A percentile compares a stretch with the other conserved stretches of the same genome.
Evolutionary conservation across 92 coral and sea anemone species (phyloP).

Genomic region (Ricordea florida): DNA sequence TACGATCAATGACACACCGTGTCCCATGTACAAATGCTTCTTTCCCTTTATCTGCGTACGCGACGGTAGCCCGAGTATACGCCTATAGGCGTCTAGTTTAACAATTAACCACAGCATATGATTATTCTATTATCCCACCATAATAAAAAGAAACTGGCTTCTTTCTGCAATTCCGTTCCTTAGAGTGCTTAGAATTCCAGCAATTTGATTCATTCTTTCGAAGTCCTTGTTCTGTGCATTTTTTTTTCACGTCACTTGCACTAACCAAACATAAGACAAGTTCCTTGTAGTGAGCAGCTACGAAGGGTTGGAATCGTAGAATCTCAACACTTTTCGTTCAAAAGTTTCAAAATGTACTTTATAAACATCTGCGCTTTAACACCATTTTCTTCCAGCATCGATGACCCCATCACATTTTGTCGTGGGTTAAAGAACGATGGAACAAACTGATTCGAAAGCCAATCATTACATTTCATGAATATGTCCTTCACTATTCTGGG

Average conservation of each 20-base stretch:
- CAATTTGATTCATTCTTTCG: background rate
- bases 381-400: conserved; percentile 19
- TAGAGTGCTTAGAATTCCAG: background rate
- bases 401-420: conserved; percentile 33
- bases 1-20: too few relatives aligned
- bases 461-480: conserved; percentile 29
- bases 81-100: too few relatives aligned
- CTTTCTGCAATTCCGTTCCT: conserved; percentile 1
- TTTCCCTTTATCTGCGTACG: too few relatives aligned
- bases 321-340: background rate
- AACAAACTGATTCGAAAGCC: conserved; percentile 42
- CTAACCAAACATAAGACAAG: too few relatives aligned
- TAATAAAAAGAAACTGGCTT: background rate
- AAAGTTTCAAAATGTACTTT: conserved; percentile 20
- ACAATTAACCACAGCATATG: background rate
- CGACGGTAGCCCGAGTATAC: too few relatives aligned
- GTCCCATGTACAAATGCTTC: too few relatives aligned
- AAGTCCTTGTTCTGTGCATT: too few relatives aligned
- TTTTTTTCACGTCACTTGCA: too few relatives aligned
- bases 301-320: background rate
- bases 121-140: background rate
- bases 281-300: background rate
- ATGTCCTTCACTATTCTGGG: conserved; percentile 34
- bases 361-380: conserved; percentile 22
- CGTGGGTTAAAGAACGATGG: conserved; percentile 50